Conservation (phyloP, 2,113 vertebrate species). For the Peromyscus leucopus region DNA sequence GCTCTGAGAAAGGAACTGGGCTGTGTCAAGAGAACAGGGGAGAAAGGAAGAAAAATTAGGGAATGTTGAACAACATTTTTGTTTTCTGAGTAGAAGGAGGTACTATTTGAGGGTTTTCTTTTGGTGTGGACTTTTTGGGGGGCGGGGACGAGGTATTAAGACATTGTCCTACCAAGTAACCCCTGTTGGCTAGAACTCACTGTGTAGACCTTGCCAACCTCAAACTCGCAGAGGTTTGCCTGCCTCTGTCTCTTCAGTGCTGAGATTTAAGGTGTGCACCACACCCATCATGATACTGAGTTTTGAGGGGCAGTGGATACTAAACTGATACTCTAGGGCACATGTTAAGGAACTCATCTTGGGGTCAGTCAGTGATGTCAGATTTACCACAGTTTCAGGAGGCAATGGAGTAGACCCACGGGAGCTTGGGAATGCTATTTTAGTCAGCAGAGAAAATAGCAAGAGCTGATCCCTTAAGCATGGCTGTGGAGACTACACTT, state of each 20-base stretch:
- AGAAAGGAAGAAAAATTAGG: background rate
- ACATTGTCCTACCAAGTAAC: background rate
- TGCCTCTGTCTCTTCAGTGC: background rate
- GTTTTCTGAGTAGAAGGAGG: background rate
- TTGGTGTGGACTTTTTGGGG: background rate
- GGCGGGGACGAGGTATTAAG: background rate
- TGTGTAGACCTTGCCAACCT: background rate
- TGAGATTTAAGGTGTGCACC: background rate
- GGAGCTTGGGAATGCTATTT: background rate
- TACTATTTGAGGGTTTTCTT: background rate
- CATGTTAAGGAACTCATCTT: background rate
- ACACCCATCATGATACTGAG: background rate
- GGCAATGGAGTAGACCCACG: too few relatives aligned
- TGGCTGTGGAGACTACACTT: background rate
- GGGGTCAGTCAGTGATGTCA: fast-evolving
- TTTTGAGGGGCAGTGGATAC: background rate
- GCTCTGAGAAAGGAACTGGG: background rate
- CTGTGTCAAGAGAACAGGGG: background rate
- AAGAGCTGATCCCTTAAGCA: background rate
- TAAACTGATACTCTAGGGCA: background rate
- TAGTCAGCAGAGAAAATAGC: background rate
- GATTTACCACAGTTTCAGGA: background rate
- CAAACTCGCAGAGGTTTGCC: background rate
- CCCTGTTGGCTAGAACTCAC: background rate
- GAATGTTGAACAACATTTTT: too few relatives aligned